These are phyloP conservation scores for Cerastoderma edule DNA, from an alignment of 2,888 invertebrate species.

Conservation along the genomic window DNA sequence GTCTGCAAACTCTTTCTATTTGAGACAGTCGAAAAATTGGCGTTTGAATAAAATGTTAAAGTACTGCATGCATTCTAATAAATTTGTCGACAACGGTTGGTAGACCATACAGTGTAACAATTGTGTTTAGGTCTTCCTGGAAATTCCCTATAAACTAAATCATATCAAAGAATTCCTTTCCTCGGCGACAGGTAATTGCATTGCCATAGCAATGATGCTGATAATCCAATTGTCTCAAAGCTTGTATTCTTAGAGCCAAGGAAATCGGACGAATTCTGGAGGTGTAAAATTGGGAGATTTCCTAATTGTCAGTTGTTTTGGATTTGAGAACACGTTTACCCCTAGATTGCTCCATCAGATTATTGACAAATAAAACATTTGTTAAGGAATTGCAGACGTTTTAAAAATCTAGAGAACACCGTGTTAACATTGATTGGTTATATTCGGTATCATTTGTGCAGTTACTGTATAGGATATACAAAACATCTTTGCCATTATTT, in stretches of 20 bases:
- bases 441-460: background rate
- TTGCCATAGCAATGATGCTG: conserved; percentile 9
- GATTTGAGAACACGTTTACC: background rate
- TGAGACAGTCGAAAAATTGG: too few relatives aligned
- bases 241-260: background rate
- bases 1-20: too few relatives aligned
- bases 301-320: background rate
- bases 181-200: background rate
- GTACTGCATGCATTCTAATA: too few relatives aligned
- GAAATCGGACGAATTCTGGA: background rate
- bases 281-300: background rate
- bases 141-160: conserved; percentile 2
- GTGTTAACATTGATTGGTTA: too few relatives aligned
- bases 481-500: background rate
- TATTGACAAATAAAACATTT: conserved; percentile 1
- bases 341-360: background rate
- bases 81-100: too few relatives aligned
- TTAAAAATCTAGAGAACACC: too few relatives aligned
- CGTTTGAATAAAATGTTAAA: too few relatives aligned
- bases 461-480: background rate
- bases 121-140: background rate
- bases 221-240: conserved; percentile 8
- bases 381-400: too few relatives aligned
- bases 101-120: too few relatives aligned
- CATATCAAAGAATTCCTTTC: background rate